A percentile compares a stretch with the other conserved stretches of the same genome.
phyloP scores from a whole-genome alignment of 1,140 invertebrate genomes.

The Cydia amplana region DNA sequence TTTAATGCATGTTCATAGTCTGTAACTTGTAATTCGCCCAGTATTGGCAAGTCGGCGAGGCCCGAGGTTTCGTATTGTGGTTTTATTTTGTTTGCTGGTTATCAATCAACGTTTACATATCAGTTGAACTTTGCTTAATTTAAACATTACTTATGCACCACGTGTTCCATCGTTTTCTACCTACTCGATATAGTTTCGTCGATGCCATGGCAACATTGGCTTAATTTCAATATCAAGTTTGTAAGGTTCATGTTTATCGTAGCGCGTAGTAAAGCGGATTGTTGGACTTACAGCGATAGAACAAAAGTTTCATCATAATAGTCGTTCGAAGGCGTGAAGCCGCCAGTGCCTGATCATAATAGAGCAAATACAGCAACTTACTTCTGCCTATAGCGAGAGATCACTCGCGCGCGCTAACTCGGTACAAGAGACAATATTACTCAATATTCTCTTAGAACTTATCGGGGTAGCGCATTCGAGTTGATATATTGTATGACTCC shows the following conservation, averaged over 20 bases:
- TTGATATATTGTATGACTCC: conserved; percentile 13
- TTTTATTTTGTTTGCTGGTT: conserved; percentile 59
- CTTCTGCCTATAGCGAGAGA: conserved; percentile 26
- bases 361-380: conserved; percentile 39
- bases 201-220: neutral
- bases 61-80: conserved; percentile 46
- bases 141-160: conserved; percentile 5
- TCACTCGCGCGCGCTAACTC: conserved; percentile 3
- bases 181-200: conserved; percentile 11
- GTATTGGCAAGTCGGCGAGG: conserved; percentile 51
- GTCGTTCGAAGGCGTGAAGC: conserved; percentile 41
- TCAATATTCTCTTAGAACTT: neutral
- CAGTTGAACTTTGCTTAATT: conserved; percentile 43
- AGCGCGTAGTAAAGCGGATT: conserved; percentile 40
- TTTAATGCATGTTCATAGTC: conserved; percentile 75
- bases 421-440: conserved; percentile 7
- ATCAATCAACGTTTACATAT: conserved; percentile 53
- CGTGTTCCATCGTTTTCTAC: neutral
- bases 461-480: neutral
- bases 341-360: conserved; percentile 52
- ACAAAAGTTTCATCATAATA: conserved; percentile 30
- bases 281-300: conserved; percentile 43
- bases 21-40: conserved; percentile 56
- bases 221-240: conserved; percentile 17
- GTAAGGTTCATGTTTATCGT: conserved; percentile 20